Base-by-base conservation (phyloP, 2,797 vertebrate genomes). In the Oreochromis mossambicus region DNA sequence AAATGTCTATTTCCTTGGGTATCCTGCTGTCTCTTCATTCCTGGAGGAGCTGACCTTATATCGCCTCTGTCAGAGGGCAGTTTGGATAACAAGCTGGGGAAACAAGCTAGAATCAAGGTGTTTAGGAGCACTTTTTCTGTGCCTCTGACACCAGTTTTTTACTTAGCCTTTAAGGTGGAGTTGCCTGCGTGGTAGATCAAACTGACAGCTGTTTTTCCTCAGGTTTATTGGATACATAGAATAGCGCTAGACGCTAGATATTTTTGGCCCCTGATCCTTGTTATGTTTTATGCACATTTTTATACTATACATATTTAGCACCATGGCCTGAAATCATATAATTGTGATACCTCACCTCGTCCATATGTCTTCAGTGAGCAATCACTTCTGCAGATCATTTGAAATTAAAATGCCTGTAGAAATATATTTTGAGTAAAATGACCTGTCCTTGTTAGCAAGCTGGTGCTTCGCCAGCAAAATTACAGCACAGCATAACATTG, bases 31-130 rank as follows among this genome's bases (percentile, higher is more conserved):
- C 77, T 82, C 66, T 77, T 8, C 36, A 61, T 91, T 86, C 66
- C 70, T 70, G 54, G 55, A 89, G 87, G 81, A 83, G 48, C 78
- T 78, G 75, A 86, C 82, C 78, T 56, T 38, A 79, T 89, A 83
- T 87, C 7, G 7, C 15, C 43, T 83, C 68, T 90, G 91, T 90
- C 91, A 86, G 76, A 83, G 79, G 81, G 80, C 87, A 87, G 78
- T 85, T 83, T 61, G 84, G 79, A 92, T 89, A 91, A 91, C 83
- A 93, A 91, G 89, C 87, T 54, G 66, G 34, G 77, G 83, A 90
- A 92, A 90, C 77, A 58, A 84, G 80, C 78, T 78, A 7, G 54
- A 82, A 79, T 85, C 58, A 87, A 89, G 80, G 83, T 89, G 78
- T 90, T 92, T 78, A 82, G n/a, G n/a, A 79, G 41, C 73, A 83